phyloP scores from a whole-genome alignment of 2,888 invertebrate species.

The Noctua fimbriata region DNA sequence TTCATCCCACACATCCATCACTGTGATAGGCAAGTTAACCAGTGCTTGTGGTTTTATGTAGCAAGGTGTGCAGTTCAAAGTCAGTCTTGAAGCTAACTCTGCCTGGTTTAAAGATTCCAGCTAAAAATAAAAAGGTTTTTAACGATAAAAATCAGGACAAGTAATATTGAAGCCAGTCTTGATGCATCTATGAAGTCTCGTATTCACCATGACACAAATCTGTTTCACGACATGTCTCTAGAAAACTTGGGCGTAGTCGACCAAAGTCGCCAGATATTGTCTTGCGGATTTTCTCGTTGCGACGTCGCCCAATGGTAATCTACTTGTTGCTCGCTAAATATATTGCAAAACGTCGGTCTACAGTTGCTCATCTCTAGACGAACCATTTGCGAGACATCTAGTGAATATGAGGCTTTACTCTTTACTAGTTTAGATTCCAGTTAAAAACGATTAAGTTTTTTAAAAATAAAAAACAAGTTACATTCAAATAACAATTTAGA shows the following conservation, averaged over 20 bases:
- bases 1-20: constrained; percentile 97
- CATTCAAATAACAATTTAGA: constrained; percentile 17
- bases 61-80: constrained; percentile 95
- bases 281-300: background rate
- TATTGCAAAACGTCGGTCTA: background rate
- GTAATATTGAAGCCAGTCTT: background rate
- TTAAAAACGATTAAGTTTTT: constrained; percentile 84
- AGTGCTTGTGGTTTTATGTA: constrained; percentile 95
- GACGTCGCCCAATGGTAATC: background rate
- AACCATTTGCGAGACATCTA: background rate
- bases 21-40: constrained; percentile 93
- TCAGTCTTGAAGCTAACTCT: constrained; percentile 96
- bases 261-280: background rate
- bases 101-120: constrained; percentile 95
- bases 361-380: background rate
- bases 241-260: background rate
- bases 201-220: background rate
- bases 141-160: background rate
- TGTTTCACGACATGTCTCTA: no score
- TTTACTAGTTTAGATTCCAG: constrained; percentile 94
- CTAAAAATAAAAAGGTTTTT: constrained; percentile 84
- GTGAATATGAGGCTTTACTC: constrained; percentile 87
- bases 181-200: background rate
- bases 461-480: background rate
- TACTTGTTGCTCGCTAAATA: background rate